Evolutionary conservation across 2,113 vertebrate genomes (phyloP).

Genomic region (Bucco capensis): DNA sequence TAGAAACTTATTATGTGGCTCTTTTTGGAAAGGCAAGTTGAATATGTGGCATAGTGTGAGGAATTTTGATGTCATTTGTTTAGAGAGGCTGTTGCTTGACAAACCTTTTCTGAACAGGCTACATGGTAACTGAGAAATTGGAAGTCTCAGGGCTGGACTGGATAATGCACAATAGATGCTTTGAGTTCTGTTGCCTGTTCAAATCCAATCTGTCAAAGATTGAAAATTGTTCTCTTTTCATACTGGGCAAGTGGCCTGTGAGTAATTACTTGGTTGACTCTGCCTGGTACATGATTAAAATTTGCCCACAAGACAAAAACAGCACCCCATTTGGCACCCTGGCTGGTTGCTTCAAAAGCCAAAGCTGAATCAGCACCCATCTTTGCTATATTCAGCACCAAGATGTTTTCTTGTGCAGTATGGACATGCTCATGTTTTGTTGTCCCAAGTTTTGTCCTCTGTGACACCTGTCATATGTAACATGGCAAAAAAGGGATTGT

Average conservation of each 20-base stretch:
- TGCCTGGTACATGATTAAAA: conserved; percentile 12
- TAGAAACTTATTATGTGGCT: conserved; percentile 29
- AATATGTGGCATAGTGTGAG: neutral
- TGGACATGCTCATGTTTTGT: neutral
- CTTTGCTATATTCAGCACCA: neutral
- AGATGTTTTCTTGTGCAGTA: neutral
- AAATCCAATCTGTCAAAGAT: conserved; percentile 9
- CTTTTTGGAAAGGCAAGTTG: conserved; percentile 23
- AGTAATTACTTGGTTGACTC: conserved; percentile 25
- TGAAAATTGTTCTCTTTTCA: conserved; percentile 32
- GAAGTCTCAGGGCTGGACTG: neutral
- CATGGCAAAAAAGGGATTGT: neutral
- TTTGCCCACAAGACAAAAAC: conserved; percentile 9
- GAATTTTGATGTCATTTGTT: conserved; percentile 44
- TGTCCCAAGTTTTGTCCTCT: neutral
- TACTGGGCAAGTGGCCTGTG: conserved; percentile 6
- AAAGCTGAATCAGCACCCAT: neutral
- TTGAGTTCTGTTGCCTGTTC: conserved; percentile 34
- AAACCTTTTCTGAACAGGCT: conserved; percentile 31
- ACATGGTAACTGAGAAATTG: neutral
- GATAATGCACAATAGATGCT: conserved; percentile 41
- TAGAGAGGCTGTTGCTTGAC: conserved; percentile 22
- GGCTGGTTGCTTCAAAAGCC: neutral
- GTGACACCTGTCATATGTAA: neutral
- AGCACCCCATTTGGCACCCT: neutral